Evolutionary conservation across 2,797 vertebrate species (phyloP).

Genomic region (Discoglossus pictus): DNA sequence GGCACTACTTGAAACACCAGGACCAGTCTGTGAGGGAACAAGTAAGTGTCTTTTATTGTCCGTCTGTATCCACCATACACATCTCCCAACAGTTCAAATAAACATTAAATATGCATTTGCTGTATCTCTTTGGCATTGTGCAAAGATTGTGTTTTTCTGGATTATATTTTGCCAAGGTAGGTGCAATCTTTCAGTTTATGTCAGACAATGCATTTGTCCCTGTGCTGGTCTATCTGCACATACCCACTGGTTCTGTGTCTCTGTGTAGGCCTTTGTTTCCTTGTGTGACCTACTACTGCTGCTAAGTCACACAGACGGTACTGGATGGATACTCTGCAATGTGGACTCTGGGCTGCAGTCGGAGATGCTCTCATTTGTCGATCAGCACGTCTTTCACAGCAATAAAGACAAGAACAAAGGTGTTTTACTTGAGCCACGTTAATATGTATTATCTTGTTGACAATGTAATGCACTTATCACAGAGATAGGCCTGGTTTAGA

Average conservation of each 20-base stretch:
- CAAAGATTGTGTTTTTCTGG: not conserved
- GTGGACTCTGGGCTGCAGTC: conserved; percentile 81
- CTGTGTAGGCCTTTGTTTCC: conserved; percentile 68
- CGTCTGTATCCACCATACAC: too few species aligned
- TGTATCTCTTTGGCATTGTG: too few species aligned
- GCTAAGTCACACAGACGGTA: conserved; percentile 77
- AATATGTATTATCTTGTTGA: too few species aligned
- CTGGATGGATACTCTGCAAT: conserved; percentile 72
- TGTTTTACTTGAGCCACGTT: too few species aligned
- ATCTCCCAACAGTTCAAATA: too few species aligned
- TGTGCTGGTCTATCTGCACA: not conserved
- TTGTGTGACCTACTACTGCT: conserved; percentile 84
- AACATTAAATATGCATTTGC: too few species aligned
- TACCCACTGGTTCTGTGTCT: not conserved
- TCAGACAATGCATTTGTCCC: not conserved
- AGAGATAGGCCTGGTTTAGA: too few species aligned
- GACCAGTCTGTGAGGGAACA: conserved; percentile 75
- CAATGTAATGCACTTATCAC: too few species aligned
- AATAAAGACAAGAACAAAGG: conserved; percentile 68
- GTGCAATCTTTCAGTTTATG: not conserved
- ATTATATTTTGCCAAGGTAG: not conserved
- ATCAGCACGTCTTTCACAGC: conserved; percentile 71
- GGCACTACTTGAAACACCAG: conserved; percentile 72
- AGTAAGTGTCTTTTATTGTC: too few species aligned
- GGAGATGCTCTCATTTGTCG: conserved; percentile 78